Conservation (phyloP, 2,113 vertebrate genomes). For the Pelecanus crispus region DNA sequence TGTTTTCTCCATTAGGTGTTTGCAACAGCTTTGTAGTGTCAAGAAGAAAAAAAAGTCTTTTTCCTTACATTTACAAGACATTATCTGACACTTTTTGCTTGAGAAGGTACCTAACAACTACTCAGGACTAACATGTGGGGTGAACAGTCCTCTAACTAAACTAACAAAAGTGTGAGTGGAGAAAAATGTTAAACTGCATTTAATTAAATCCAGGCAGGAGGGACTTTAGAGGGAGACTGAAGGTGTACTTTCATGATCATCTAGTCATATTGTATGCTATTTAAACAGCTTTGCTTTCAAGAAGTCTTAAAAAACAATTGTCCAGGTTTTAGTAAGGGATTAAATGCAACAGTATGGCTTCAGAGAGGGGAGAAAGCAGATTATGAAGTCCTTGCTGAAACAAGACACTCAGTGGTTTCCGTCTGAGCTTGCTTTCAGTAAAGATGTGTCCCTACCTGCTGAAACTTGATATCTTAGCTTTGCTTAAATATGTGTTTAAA, state of each 20-base stretch:
- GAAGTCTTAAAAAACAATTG: neutral
- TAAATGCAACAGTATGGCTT: neutral
- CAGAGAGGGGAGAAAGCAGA: neutral
- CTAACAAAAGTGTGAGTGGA: neutral
- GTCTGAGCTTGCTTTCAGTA: neutral
- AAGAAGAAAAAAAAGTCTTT: neutral
- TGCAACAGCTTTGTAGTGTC: neutral
- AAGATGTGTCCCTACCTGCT: neutral
- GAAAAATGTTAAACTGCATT: neutral
- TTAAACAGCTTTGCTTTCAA: neutral
- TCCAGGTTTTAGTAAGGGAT: neutral
- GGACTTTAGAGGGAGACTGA: neutral
- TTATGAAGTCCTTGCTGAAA: neutral
- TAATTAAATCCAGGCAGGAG: neutral
- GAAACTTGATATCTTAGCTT: neutral
- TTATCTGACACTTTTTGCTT: neutral
- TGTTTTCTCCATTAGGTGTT: neutral
- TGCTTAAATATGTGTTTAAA: neutral
- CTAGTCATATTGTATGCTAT: accelerated
- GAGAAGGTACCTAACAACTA: neutral
- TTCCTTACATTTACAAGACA: neutral
- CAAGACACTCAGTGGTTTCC: neutral
- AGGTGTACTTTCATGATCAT: neutral
- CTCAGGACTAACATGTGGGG: neutral
- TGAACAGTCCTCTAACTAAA: neutral